Base-by-base conservation (phyloP, 1,140 invertebrate species). In the Saccostrea cuccullata region DNA sequence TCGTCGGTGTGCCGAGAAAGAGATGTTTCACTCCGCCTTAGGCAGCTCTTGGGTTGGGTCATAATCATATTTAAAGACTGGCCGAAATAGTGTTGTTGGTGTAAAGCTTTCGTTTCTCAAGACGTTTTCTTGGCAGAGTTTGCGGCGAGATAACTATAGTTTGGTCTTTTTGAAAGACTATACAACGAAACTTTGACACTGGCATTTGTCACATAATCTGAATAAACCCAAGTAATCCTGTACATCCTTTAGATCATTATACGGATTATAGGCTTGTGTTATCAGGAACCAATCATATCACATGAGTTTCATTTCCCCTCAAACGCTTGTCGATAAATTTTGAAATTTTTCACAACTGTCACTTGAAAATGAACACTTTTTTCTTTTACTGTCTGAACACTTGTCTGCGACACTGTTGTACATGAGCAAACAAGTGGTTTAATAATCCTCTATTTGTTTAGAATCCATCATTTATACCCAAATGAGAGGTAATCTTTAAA, bases 161-260 rank as follows among this genome's bases (percentile, higher is more conserved):
- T 20, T 30, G 20, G 55, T 17, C 40, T 47, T 20, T 55, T 84
- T 36, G 36, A 47, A 55, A n/a, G 17, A 84, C 82, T 84, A 84
- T 56, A 84, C 82, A 55, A 84, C 82, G n/a, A 56, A 56, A n/a
- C 17, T 56, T 55, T 55, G 55, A 56, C 40, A 55, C 55, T 84
- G 82, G 82, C 23, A 84, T 84, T 56, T 84, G 55, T 23, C 23
- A 55, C n/a, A 84, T 84, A 55, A 84, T 84, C 82, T 55, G 40
- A 26, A 84, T 36, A 84, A 84, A 84, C 23, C 40, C 40, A 9
- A 23, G 20, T 84, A 84, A 84, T 84, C 82, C 55, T 17, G 40
- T n/a, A 84, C 40, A 84, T 84, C 82, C 82, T 84, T 84, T 56
- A 84, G 82, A 84, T 84, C 82, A 84, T 84, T 84, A 84, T 55